Conservation (phyloP, 2,888 invertebrate genomes). For the Sussaba pulchella region DNA sequence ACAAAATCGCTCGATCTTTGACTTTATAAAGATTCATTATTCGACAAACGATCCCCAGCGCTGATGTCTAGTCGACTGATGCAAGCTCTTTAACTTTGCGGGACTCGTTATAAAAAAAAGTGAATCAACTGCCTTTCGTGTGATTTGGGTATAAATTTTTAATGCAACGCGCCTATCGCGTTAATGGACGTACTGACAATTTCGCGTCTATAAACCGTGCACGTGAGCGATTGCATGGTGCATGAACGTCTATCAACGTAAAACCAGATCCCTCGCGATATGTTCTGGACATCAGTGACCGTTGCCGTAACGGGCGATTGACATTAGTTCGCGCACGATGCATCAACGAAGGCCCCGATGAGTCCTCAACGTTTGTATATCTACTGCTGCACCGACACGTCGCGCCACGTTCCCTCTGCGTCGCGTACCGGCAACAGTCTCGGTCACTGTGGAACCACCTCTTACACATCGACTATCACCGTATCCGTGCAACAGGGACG, state of each 20-base stretch:
- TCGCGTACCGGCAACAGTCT: constrained; percentile 17
- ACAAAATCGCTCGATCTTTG: no score
- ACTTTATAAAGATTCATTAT: no score
- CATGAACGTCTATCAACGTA: no score
- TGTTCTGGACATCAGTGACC: constrained; percentile 29
- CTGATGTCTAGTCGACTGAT: background rate
- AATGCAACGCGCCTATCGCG: background rate
- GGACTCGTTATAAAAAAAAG: background rate
- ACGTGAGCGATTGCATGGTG: background rate
- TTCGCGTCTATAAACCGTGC: constrained; percentile 3
- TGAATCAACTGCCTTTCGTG: background rate
- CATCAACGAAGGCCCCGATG: background rate
- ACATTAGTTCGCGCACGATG: constrained; percentile 37
- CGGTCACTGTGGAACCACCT: constrained; percentile 28
- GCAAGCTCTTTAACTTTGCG: background rate
- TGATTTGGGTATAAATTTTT: background rate
- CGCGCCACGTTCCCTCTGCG: constrained; percentile 1
- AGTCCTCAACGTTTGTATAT: no score
- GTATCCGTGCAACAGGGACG: background rate
- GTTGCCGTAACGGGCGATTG: constrained; percentile 40
- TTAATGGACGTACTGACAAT: constrained; percentile 28
- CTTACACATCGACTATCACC: background rate
- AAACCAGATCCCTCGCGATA: constrained; percentile 8
- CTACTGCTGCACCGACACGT: no score
- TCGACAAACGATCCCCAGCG: background rate